Conservation (phyloP, 92 coral and sea anemone genomes). For the Palythoa grandis region DNA sequence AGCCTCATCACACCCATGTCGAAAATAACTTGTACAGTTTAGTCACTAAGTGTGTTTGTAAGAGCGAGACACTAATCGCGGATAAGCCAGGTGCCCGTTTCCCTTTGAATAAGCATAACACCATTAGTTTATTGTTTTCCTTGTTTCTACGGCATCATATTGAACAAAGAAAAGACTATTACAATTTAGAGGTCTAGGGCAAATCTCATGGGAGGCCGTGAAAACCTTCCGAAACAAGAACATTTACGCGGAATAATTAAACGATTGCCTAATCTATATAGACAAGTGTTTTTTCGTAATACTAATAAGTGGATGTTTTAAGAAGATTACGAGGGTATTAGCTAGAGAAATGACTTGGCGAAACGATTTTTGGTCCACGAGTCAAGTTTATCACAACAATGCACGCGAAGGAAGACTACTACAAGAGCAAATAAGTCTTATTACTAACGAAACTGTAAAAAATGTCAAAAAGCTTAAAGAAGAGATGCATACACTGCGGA, state of each 20-base stretch:
- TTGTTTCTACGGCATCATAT: neutral
- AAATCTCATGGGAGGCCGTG: neutral
- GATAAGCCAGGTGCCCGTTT: too few relatives aligned
- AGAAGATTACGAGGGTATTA: neutral
- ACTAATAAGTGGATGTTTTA: neutral
- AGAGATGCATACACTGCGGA: constrained; percentile 9
- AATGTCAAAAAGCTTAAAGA: constrained; percentile 2
- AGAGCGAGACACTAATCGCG: too few relatives aligned
- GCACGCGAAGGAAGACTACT: constrained; percentile 7
- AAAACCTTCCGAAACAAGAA: neutral
- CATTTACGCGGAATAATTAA: neutral
- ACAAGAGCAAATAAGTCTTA: neutral
- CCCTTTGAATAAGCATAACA: too few relatives aligned
- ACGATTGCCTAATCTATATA: neutral
- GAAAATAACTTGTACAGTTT: too few relatives aligned
- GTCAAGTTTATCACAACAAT: neutral
- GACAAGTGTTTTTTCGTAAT: neutral
- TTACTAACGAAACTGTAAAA: neutral
- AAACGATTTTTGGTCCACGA: neutral
- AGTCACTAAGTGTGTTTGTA: too few relatives aligned
- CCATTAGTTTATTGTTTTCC: too few relatives aligned
- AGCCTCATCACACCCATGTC: too few relatives aligned
- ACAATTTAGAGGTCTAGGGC: neutral
- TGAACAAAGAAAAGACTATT: neutral
- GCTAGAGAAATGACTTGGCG: neutral